Percentiles rank a stretch among this genome's conserved stretches.
Evolutionary conservation across 2,113 vertebrate genomes (phyloP).

Genomic region (Riparia riparia): DNA sequence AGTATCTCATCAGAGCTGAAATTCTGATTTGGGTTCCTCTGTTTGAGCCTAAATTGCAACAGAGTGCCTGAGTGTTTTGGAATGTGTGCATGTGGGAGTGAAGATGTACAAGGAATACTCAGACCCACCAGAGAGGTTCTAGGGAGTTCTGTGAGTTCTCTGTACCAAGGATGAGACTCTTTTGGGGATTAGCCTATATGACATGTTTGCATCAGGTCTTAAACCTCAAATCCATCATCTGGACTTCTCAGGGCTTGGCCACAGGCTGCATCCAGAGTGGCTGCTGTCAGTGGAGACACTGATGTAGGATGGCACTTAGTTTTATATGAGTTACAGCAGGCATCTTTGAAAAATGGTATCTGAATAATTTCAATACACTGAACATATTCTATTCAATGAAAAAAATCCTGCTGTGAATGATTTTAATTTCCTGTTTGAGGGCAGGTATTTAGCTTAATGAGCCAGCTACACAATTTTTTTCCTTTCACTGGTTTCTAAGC

Average conservation of each 20-base stretch:
- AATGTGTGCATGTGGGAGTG: neutral
- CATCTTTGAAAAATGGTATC: neutral
- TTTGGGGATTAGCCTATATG: fast-evolving
- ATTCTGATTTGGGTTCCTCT: neutral
- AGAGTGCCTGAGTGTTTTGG: neutral
- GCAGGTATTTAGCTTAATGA: neutral
- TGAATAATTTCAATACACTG: neutral
- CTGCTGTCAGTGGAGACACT: neutral
- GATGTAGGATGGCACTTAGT: neutral
- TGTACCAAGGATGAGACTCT: neutral
- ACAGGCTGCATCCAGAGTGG: neutral
- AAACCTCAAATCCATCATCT: neutral
- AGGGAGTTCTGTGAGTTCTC: neutral
- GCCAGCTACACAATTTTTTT: neutral
- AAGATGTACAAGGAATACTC: neutral
- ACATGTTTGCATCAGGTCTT: neutral
- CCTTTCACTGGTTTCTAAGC: neutral
- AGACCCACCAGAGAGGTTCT: neutral
- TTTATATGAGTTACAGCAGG: neutral
- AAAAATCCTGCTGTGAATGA: neutral
- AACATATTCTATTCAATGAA: neutral
- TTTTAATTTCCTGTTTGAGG: constrained; percentile 32
- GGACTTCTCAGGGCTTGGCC: neutral
- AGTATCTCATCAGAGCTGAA: neutral
- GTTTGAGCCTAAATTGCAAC: neutral